phyloP scores from a whole-genome alignment of 2,888 invertebrate genomes.

The Dromius quadrimaculatus region DNA sequence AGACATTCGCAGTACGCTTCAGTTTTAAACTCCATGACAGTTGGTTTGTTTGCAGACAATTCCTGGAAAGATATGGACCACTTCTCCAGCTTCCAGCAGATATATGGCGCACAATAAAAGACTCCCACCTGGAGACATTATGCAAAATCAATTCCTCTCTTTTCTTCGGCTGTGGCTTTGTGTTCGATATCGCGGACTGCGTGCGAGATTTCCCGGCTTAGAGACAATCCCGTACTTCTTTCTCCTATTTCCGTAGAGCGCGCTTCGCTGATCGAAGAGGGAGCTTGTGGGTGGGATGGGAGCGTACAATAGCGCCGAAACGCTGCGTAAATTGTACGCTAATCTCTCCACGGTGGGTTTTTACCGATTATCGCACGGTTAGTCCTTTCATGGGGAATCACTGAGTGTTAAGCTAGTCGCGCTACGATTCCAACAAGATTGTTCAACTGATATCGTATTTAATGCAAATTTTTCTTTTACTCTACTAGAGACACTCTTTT shows the following conservation, averaged over 20 bases:
- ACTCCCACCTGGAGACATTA: constrained; percentile 68
- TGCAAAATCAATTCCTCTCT: constrained; percentile 69
- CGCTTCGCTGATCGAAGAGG: constrained; percentile 1
- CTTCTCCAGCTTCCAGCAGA: constrained; percentile 62
- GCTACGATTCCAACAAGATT: background rate
- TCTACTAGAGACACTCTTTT: too few relatives aligned
- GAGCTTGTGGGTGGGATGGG: background rate
- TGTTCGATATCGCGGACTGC: constrained; percentile 49
- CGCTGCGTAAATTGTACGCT: constrained; percentile 47
- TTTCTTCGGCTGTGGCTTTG: constrained; percentile 55
- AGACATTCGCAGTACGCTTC: too few relatives aligned
- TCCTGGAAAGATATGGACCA: constrained; percentile 61
- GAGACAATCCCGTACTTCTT: constrained; percentile 49
- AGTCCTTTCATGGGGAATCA: constrained; percentile 19
- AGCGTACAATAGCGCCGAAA: constrained; percentile 28
- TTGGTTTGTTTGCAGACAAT: constrained; percentile 66
- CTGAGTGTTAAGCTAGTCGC: constrained; percentile 18
- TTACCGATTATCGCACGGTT: constrained; percentile 26
- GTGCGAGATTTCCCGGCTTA: constrained; percentile 46
- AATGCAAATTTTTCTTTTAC: too few relatives aligned
- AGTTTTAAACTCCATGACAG: constrained; percentile 65
- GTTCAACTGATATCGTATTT: too few relatives aligned
- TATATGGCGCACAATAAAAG: constrained; percentile 68
- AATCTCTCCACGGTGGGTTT: constrained; percentile 39
- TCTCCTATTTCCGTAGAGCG: constrained; percentile 46